Evolutionary conservation across 2,113 vertebrate species (phyloP).

Genomic region (Leiothrix lutea): DNA sequence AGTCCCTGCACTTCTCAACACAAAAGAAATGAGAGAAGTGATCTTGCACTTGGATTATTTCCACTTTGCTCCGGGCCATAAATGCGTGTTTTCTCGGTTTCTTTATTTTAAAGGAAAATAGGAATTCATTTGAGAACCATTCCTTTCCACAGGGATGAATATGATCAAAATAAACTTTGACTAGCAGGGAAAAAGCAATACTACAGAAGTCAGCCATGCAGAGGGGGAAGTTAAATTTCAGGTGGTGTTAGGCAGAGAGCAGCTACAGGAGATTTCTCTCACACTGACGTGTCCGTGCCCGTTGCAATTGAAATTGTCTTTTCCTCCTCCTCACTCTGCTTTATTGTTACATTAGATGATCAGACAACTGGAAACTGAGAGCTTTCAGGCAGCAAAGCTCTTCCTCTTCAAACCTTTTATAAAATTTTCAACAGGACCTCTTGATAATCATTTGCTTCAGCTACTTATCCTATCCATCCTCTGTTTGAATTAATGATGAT

Average conservation of each 20-base stretch:
- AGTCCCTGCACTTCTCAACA: background rate
- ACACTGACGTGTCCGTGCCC: fast-evolving
- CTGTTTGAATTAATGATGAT: background rate
- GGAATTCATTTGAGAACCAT: background rate
- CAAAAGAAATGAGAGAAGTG: background rate
- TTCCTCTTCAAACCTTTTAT: background rate
- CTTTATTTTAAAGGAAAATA: background rate
- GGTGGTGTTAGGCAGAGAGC: background rate
- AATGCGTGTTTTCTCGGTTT: background rate
- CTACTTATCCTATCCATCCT: background rate
- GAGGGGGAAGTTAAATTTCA: background rate
- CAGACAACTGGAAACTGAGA: background rate
- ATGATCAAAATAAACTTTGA: background rate
- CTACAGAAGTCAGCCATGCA: background rate
- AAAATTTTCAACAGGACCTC: background rate
- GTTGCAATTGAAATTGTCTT: background rate
- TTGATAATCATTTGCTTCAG: background rate
- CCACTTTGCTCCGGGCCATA: fast-evolving
- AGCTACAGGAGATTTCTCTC: background rate
- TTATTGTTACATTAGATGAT: background rate
- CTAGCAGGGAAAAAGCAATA: background rate
- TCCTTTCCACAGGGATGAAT: background rate
- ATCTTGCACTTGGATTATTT: background rate
- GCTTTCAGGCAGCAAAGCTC: background rate
- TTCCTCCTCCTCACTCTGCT: background rate